Evolutionary conservation across 2,888 invertebrate genomes (phyloP), one percentile per base, ranked within the genome.

Genomic region (Trissolcus brochymenae): DNA sequence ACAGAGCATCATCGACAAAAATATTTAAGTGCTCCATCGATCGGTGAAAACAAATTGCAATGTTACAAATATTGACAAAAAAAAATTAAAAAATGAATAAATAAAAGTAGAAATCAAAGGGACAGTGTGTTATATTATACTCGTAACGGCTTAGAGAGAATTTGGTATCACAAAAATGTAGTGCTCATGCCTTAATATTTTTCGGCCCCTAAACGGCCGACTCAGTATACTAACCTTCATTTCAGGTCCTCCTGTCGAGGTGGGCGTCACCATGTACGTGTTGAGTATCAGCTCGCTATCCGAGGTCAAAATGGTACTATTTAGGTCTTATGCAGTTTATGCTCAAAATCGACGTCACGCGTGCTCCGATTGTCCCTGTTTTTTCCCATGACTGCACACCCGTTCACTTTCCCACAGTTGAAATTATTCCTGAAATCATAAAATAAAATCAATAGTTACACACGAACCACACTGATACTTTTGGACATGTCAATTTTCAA

Each of bases 191-290:
- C 50, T 51, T 73, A 25, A 61, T 60, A 65, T 67, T 56, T 35
- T 59, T 73, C 78, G 74, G 74, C 78, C 74, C 49, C 81, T 56
- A 46, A 21, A 71, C 62, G 87, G 88, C 84, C 88, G 87, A 86
- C 87, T 88, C 85, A 88, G 87, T 87, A 85, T 84, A 88, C 83
- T 87, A 88, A 89, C 86, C 84, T 89, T 89, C 85, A 88, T 93
- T 93, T 90, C 92, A 94, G 94, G 93, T 90, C 92, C 92, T 85
- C 94, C 94, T 59, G 94, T 95, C 89, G 94, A 94, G 89, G 94
- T 95, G 85, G 94, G 94, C 86, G 94, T 95, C 88, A 94, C 94
- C 90, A 94, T 95, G 92, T 94, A 94, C 92, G 94, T 95, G 90
- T 92, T 94, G 87, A 94, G 94, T 90, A 95, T 95, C 91, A 94